A percentile compares a stretch with the other conserved stretches of the same genome.
Evolutionary conservation across 2,797 vertebrate genomes (phyloP).

Genomic region (Helicolenus hilgendorfi): DNA sequence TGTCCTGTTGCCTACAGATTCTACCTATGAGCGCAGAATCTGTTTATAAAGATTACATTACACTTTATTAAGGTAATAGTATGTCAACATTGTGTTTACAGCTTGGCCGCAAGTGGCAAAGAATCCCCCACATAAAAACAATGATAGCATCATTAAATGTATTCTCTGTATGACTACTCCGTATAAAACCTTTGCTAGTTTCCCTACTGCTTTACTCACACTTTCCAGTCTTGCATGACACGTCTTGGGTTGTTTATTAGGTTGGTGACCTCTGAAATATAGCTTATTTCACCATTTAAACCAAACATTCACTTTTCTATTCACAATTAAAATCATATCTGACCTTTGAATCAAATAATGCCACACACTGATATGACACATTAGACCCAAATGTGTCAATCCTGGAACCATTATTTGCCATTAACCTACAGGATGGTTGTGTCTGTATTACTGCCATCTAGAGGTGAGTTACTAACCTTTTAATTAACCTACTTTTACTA

Average conservation of each 20-base stretch:
- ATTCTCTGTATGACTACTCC: too few species aligned
- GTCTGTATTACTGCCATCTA: conserved; percentile 27
- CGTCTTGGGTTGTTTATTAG: neutral
- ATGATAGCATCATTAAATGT: neutral
- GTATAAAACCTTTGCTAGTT: neutral
- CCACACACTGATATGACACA: neutral
- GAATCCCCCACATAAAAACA: neutral
- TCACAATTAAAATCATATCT: neutral
- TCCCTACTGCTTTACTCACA: neutral
- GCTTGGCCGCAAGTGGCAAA: neutral
- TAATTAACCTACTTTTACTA: neutral
- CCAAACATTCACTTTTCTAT: neutral
- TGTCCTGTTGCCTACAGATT: too few species aligned
- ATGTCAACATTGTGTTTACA: neutral
- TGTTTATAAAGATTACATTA: too few species aligned
- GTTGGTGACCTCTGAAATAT: neutral
- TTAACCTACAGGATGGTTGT: too few species aligned
- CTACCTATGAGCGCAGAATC: too few species aligned
- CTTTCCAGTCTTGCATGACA: neutral
- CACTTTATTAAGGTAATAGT: neutral
- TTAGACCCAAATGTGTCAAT: neutral
- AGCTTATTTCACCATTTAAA: neutral
- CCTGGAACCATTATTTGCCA: neutral
- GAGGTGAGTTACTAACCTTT: neutral
- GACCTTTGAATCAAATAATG: neutral